A percentile compares a stretch with the other conserved stretches of the same genome.
These are phyloP conservation scores for Drosophila orosa DNA, from an alignment of 1,140 invertebrate species.

Conservation along the genomic window DNA sequence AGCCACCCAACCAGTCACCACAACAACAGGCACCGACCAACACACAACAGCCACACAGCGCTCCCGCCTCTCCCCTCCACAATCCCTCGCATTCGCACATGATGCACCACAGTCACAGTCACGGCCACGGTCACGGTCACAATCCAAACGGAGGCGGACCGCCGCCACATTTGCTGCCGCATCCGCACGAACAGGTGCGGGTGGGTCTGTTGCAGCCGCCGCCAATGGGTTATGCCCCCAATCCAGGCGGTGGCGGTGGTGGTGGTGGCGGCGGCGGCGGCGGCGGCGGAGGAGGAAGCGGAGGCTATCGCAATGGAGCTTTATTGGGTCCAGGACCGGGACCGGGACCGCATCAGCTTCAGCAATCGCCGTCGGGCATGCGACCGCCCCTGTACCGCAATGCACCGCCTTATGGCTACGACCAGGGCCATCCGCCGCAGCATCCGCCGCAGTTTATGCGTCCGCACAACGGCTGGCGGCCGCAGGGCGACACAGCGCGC, in stretches of 20 bases:
- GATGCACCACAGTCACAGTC: slow-evolving; percentile 43
- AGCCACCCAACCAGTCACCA: slow-evolving; percentile 53
- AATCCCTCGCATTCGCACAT: slow-evolving; percentile 69
- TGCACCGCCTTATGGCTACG: slow-evolving; percentile 52
- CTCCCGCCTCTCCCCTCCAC: slow-evolving; percentile 44
- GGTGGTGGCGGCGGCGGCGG: not conserved
- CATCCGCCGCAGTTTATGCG: slow-evolving; percentile 64
- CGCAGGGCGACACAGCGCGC: slow-evolving; percentile 60
- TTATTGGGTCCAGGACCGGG: slow-evolving; percentile 60
- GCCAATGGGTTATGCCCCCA: slow-evolving; percentile 42
- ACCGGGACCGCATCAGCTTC: slow-evolving; percentile 15
- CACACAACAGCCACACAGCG: slow-evolving; percentile 58
- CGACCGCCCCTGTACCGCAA: slow-evolving; percentile 42
- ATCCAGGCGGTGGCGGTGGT: slow-evolving; percentile 4
- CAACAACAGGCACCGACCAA: slow-evolving; percentile 61
- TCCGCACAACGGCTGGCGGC: slow-evolving; percentile 70
- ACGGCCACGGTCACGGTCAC: no score
- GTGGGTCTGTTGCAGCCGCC: slow-evolving; percentile 68
- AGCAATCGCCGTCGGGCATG: slow-evolving; percentile 32
- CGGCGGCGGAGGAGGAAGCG: not conserved
- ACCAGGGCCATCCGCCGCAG: slow-evolving; percentile 48
- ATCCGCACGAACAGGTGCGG: slow-evolving; percentile 69
- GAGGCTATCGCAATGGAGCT: slow-evolving; percentile 61
- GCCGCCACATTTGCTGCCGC: slow-evolving; percentile 55
- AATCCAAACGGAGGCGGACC: slow-evolving; percentile 38